Conservation (phyloP, 1,140 invertebrate species). For the Goniozus legneri region DNA sequence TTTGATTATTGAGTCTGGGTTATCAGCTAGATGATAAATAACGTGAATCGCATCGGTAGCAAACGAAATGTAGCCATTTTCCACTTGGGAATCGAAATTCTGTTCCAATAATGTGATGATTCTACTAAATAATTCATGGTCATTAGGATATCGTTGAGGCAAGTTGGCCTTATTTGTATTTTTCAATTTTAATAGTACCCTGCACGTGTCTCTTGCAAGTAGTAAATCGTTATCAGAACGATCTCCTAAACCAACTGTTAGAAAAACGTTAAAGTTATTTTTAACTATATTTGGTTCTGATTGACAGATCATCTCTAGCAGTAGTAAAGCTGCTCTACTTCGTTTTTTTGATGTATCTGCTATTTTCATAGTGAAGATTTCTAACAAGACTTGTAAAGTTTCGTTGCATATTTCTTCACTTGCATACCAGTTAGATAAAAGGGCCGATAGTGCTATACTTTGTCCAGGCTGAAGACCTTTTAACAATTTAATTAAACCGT, state of each 20-base stretch:
- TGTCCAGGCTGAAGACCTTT: constrained; percentile 60
- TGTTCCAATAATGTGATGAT: constrained; percentile 51
- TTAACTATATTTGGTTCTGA: constrained; percentile 55
- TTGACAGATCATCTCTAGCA: constrained; percentile 71
- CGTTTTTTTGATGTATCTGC: constrained; percentile 65
- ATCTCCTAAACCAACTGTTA: constrained; percentile 58
- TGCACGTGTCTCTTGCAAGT: constrained; percentile 60
- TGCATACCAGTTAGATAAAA: constrained; percentile 66
- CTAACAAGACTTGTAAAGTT: constrained; percentile 67
- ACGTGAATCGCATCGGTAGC: constrained; percentile 59
- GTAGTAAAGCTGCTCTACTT: constrained; percentile 65
- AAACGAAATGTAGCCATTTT: constrained; percentile 59
- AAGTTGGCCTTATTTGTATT: constrained; percentile 30
- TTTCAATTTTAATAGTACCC: constrained; percentile 58
- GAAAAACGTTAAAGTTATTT: constrained; percentile 60
- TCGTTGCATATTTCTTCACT: constrained; percentile 59
- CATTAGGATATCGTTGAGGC: constrained; percentile 48
- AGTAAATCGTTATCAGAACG: constrained; percentile 54
- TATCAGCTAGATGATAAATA: constrained; percentile 58
- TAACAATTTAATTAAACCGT: constrained; percentile 55
- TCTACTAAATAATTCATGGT: constrained; percentile 58
- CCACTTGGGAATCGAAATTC: constrained; percentile 46
- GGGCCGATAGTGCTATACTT: constrained; percentile 66
- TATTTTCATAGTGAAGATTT: constrained; percentile 75
- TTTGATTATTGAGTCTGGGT: constrained; percentile 40